Evolutionary conservation across 2,113 vertebrate species (phyloP), one percentile per base, ranked within the genome.

Genomic region (Mungos mungo): DNA sequence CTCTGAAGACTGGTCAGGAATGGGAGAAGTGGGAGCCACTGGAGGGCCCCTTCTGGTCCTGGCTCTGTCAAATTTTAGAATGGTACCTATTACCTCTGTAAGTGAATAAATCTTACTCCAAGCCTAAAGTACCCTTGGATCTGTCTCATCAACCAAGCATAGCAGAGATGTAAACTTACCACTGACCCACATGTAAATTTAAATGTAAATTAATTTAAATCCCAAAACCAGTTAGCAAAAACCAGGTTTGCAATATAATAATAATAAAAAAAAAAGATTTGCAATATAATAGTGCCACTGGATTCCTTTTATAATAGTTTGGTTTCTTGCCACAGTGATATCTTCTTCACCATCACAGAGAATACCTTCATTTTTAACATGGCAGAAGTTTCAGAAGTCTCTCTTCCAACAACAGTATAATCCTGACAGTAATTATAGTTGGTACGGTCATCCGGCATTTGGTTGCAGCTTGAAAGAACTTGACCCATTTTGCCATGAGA

Each of bases 171-270:
- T 90, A 79, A 88, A 74, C 31, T 31, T 95, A 35, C 19, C 27
- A 21, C 74, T 50, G 38, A 86, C 25, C 47, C 35, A 79, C 12
- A 31, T 35, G 1, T 72, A 71, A 92, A 86, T 60, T 76, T 89
- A 77, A 35, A 85, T 45, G 15, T 90, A 90, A 76, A 87, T 21
- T 60, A 60, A 60, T 60, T 21, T 60, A 60, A 23, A 60, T 99
- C 97, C 99, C 99, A 96, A 99, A 99, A 12, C 99, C 99, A 21
- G 99, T 99, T 0, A 99, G 98, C 77, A 99, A 98, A 97, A 99
- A 99, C 99, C 25, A 99, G 99, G 83, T 99, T 98, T 99, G 99
- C 84, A 99, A 94, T 4, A 38, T 38, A 38, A 38, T 38, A 38
- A 38, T 38, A 38, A 38, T 38, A 38, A 38, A 99, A 98, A 97